These are phyloP conservation scores for Heterotilapia buettikoferi DNA, from an alignment of 2,113 vertebrate species.

Conservation along the genomic window DNA sequence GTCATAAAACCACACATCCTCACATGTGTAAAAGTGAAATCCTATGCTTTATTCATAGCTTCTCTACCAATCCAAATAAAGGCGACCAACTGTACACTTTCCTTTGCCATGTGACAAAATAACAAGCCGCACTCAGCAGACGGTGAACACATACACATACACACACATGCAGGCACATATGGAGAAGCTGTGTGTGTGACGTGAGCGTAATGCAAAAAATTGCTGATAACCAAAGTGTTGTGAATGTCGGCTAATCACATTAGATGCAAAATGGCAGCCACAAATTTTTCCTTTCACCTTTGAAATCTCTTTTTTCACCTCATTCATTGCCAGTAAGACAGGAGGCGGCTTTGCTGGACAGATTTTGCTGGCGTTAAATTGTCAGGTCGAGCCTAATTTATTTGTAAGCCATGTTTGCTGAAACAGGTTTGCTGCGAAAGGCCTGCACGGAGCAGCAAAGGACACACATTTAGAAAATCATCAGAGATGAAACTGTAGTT, in stretches of 20 bases:
- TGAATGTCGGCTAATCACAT: not conserved
- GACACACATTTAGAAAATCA: not conserved
- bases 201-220: not conserved
- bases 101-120: not conserved
- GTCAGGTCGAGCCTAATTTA: not conserved
- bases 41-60: constrained; percentile 9
- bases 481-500: not conserved
- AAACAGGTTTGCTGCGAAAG: not conserved
- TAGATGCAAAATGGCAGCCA: not conserved
- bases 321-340: not conserved
- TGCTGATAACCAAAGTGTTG: not conserved
- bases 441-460: not conserved
- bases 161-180: not conserved
- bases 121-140: not conserved
- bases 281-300: constrained; percentile 5
- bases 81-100: not conserved
- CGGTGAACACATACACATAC: not conserved
- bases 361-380: not conserved
- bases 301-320: constrained; percentile 9
- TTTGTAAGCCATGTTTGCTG: not conserved
- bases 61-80: constrained; percentile 15
- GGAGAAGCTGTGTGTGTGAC: not conserved
- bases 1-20: not conserved
- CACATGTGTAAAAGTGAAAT: not conserved
- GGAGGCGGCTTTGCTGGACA: not conserved